Evolutionary conservation across 2,888 invertebrate species (phyloP), one percentile per base, ranked within the genome.

Genomic region (Agriotes lineatus): DNA sequence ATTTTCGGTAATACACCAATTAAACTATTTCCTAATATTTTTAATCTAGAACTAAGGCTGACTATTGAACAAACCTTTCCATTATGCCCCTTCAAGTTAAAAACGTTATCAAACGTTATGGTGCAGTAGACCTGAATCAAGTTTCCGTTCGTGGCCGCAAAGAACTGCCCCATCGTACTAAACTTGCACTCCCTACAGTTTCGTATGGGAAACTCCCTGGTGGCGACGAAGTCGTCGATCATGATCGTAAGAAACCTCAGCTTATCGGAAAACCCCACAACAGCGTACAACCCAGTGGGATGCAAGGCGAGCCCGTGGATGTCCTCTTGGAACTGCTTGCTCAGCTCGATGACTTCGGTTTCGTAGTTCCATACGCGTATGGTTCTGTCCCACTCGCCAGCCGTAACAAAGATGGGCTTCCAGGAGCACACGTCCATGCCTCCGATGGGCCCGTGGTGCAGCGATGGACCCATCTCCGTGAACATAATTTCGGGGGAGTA

Each of bases 311-410:
- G 88, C 66, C 91, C 91, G 79, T 89, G 91, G 20, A 95, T 89
- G 78, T 95, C 94, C 78, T 97, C 96, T 73, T 91, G 89, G 81
- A 96, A 97, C 75, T 93, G 89, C 61, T 76, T 77, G 33, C 45
- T 44, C 80, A 96, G 84, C 77, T 96, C 93, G 57, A 96, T 86
- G 50, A 88, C 92, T 80, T 92, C 91, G 0, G 91, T 92, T 84
- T 95, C 93, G 81, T 95, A 97, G 81, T 97, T 95, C 97, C 97
- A 97, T 48, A 97, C 89, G 59, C 96, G 88, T 54, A 97, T 89
- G 35, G 94, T 95, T 74, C 94, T 90, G 82, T 97, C 97, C 52
- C 88, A 85, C 70, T 89, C 88, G 45, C 93, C 93, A 1, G 91
- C 86, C 0, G 97, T 96, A 85, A 96, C 91, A 70, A 96, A 90